Evolutionary conservation across 2,888 invertebrate genomes (phyloP), one percentile per base, ranked within the genome.

Genomic region (Athalia rosae): DNA sequence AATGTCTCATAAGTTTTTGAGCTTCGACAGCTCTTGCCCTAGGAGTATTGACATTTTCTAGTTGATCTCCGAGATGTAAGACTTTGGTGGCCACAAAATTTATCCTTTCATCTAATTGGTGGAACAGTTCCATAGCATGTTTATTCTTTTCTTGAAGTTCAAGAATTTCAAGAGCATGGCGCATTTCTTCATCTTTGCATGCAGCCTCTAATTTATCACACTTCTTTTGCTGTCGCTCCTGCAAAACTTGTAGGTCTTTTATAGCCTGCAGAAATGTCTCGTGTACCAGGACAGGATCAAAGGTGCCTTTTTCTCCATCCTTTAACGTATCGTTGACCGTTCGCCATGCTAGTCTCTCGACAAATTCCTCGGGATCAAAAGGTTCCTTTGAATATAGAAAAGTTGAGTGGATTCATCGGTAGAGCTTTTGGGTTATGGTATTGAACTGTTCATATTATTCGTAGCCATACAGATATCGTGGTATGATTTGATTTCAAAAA

Each of bases 11-110:
- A 43, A 99, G 90, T 86, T 96, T 96, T 85, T 98, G 95, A 0
- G 99, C 99, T 86, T 99, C 99, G 0, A 97, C 97, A 0, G 98
- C 98, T 78, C 99, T 92, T 13, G 98, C 95, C 77, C 99, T 91
- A 0, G 99, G 99, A 0, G 96, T 97, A 87, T 99, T 96, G 0
- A 99, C 98, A 81, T 97, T 98, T 85, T 99, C 99, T 63, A 99
- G 91, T 88, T 99, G 99, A 90, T 99, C 99, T 0, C 99, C 99
- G n/a, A 99, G 93, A 90, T 99, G 99, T 66, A 99, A 94, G 0
- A 99, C 99, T 91, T 99, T 97, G 0, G 98, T 98, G 0, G 99
- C 99, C 63, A 99, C 99, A 78, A 96, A 95, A 85, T 98, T 99
- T 87, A 99, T 99, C 84, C 98, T 95, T 85, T 97, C 97, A 90